A percentile compares a stretch with the other conserved stretches of the same genome.
Conservation (phyloP, 1,140 invertebrate species). For the Apis mellifera region DNA sequence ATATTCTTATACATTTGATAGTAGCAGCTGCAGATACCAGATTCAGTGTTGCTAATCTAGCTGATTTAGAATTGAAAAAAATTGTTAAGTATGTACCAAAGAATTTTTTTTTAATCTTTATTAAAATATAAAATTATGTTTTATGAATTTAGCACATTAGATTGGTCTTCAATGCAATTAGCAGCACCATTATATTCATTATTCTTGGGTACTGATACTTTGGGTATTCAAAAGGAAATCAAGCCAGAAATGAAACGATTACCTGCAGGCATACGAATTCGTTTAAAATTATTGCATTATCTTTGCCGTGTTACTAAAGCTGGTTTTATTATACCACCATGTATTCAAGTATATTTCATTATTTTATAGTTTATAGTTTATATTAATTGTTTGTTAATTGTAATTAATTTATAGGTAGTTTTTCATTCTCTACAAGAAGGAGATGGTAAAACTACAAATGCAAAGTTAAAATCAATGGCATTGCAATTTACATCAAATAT, state of each 20-base stretch:
- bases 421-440: constrained; percentile 89
- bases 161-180: constrained; percentile 87
- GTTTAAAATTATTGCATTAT: constrained; percentile 92
- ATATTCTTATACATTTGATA: constrained; percentile 90
- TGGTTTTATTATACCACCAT: constrained; percentile 90
- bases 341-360: constrained; percentile 85
- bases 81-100: constrained; percentile 83
- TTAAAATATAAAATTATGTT: constrained; percentile 74
- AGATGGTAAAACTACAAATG: constrained; percentile 90
- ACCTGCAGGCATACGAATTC: constrained; percentile 90
- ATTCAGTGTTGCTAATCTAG: constrained; percentile 90
- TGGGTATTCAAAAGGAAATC: constrained; percentile 81
- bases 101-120: neutral
- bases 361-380: constrained; percentile 2
- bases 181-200: constrained; percentile 89
- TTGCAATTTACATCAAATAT: constrained; percentile 92
- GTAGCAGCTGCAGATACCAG: constrained; percentile 93
- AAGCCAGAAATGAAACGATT: constrained; percentile 86
- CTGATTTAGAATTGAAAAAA: constrained; percentile 88
- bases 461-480: constrained; percentile 89
- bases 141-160: constrained; percentile 77
- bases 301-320: constrained; percentile 89
- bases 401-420: constrained; percentile 84
- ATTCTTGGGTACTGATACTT: constrained; percentile 88
- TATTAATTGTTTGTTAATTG: constrained; percentile 26